phyloP scores from a whole-genome alignment of 2,797 vertebrate genomes.

The Danio kyathit region DNA sequence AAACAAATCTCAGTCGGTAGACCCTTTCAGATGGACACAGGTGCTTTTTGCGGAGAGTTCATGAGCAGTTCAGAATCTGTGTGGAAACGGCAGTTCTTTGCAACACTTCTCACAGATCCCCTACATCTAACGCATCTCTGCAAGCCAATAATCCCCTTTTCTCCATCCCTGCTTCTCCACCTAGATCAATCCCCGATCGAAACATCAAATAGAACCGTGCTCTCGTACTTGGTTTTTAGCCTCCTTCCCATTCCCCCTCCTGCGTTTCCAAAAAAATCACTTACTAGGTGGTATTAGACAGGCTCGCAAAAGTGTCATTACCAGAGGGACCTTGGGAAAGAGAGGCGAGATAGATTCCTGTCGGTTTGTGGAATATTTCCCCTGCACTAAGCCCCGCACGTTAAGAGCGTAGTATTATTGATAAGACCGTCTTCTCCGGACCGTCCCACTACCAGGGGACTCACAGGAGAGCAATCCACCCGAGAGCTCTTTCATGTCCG shows the following conservation, averaged over 20 bases:
- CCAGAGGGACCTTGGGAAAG: slow-evolving; percentile 78
- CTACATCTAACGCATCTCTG: slow-evolving; percentile 98
- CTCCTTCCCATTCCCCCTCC: slow-evolving; percentile 58
- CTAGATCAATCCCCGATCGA: slow-evolving; percentile 98
- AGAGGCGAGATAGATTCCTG: slow-evolving; percentile 78
- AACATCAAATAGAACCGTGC: slow-evolving; percentile 96
- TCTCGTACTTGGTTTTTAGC: slow-evolving; percentile 80
- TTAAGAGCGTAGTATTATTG: slow-evolving; percentile 83
- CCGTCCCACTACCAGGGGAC: slow-evolving; percentile 73
- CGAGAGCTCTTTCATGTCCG: slow-evolving; percentile 86
- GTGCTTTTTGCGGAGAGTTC: slow-evolving; percentile 92
- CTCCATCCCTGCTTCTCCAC: slow-evolving; percentile 93
- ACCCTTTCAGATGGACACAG: slow-evolving; percentile 90
- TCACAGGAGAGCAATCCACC: slow-evolving; percentile 79
- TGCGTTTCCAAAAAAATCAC: slow-evolving; percentile 78
- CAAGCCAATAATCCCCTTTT: slow-evolving; percentile 99
- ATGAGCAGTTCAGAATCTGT: slow-evolving; percentile 92
- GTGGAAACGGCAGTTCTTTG: slow-evolving; percentile 94
- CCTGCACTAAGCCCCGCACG: slow-evolving; percentile 82
- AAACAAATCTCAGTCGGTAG: slow-evolving; percentile 74
- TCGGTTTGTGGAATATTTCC: slow-evolving; percentile 87
- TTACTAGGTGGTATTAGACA: slow-evolving; percentile 91
- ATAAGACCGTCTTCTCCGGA: slow-evolving; percentile 78
- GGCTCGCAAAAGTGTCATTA: slow-evolving; percentile 85
- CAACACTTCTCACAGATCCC: slow-evolving; percentile 99